Evolutionary conservation across 1,140 invertebrate genomes (phyloP).

Genomic region (Amphibalanus amphitrite): DNA sequence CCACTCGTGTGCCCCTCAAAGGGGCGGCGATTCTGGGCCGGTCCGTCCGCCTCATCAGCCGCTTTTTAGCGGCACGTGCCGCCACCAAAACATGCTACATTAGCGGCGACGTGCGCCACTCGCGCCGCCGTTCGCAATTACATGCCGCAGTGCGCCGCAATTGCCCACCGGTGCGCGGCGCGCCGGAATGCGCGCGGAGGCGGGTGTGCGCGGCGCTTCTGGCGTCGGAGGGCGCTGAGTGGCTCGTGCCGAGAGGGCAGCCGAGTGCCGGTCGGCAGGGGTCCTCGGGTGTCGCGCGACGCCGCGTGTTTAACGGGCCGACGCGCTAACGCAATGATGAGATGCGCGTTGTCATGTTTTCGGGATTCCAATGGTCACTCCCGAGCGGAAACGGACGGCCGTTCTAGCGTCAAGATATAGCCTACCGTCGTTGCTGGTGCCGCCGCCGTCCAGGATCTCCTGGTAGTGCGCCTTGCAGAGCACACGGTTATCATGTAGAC

Average conservation of each 20-base stretch:
- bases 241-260: neutral
- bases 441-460: slow-evolving; percentile 74
- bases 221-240: neutral
- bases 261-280: too few relatives aligned
- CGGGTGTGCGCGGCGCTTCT: too few relatives aligned
- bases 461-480: slow-evolving; percentile 92
- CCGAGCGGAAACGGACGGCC: too few relatives aligned
- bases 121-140: neutral
- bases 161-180: too few relatives aligned
- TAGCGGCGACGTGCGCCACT: slow-evolving; percentile 7
- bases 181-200: too few relatives aligned
- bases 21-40: neutral
- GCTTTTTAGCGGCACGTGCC: slow-evolving; percentile 4
- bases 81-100: slow-evolving; percentile 9
- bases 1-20: neutral
- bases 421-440: slow-evolving; percentile 31
- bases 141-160: too few relatives aligned
- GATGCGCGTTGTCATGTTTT: too few relatives aligned
- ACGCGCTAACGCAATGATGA: too few relatives aligned
- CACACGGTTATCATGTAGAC: slow-evolving; percentile 74
- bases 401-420: too few relatives aligned
- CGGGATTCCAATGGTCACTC: too few relatives aligned
- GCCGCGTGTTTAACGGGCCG: too few relatives aligned
- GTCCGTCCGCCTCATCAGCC: slow-evolving; percentile 3
- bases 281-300: neutral